These are phyloP conservation scores for Orchesella cincta DNA, from an alignment of 1,140 invertebrate species.

Conservation along the genomic window DNA sequence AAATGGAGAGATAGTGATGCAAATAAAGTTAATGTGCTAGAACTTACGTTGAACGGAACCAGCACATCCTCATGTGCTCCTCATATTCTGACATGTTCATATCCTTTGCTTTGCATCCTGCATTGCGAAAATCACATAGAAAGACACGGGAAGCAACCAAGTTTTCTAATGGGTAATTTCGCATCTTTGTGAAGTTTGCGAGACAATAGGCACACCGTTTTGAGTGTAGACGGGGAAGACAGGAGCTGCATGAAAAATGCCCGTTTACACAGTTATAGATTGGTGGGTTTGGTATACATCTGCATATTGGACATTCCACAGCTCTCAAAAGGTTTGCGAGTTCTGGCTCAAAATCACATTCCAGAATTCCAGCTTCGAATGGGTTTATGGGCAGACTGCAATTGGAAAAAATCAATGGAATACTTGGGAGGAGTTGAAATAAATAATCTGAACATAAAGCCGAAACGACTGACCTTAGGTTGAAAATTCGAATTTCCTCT, in stretches of 20 bases:
- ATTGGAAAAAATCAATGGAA: not conserved
- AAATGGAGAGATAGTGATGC: not conserved
- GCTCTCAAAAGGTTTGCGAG: not conserved
- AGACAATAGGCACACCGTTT: not conserved
- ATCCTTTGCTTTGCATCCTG: not conserved
- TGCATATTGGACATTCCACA: constrained; percentile 17
- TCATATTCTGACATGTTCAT: constrained; percentile 23
- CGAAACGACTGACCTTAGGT: not conserved
- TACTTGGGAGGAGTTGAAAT: not conserved
- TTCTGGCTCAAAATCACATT: not conserved
- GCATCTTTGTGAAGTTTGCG: constrained; percentile 20
- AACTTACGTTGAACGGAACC: not conserved
- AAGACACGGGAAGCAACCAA: not conserved
- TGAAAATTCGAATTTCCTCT: constrained; percentile 19
- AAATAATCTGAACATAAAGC: not conserved
- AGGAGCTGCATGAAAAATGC: not conserved
- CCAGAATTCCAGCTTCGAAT: too few relatives aligned
- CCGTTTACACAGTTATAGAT: constrained; percentile 26
- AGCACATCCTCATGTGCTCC: constrained; percentile 1
- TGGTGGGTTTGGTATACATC: constrained; percentile 12
- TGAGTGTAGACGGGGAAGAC: not conserved
- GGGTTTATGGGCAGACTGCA: not conserved
- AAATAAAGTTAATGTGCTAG: not conserved
- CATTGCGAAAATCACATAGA: constrained; percentile 7
- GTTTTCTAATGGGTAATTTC: constrained; percentile 16